A percentile compares a stretch with the other conserved stretches of the same genome.
Evolutionary conservation across 2,113 vertebrate species (phyloP).

Genomic region (Macquaria australasica): DNA sequence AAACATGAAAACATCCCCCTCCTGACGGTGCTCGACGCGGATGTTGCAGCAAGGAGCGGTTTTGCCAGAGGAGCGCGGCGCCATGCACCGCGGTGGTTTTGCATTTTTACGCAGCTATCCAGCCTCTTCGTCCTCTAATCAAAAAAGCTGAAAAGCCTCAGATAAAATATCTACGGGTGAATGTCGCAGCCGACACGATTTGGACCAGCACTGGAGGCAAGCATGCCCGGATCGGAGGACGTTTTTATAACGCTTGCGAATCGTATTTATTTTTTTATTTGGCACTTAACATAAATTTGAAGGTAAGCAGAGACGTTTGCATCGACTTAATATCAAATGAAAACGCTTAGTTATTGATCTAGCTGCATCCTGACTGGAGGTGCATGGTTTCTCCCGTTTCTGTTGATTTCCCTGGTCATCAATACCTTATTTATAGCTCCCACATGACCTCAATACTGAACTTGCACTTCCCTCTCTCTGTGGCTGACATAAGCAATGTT

Average conservation of each 20-base stretch:
- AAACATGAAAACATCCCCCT: background rate
- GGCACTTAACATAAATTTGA: slow-evolving; percentile 30
- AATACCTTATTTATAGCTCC: slow-evolving; percentile 56
- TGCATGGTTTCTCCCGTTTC: background rate
- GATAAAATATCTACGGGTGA: slow-evolving; percentile 34
- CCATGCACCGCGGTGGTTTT: slow-evolving; percentile 15
- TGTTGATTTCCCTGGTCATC: slow-evolving; percentile 31
- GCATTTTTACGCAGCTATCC: slow-evolving; percentile 43
- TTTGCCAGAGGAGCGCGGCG: slow-evolving; percentile 30
- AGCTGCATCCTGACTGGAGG: background rate
- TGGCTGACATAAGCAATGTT: slow-evolving; percentile 47
- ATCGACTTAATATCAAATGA: background rate
- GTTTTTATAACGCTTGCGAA: slow-evolving; percentile 40
- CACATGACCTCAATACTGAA: slow-evolving; percentile 53
- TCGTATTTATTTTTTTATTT: slow-evolving; percentile 26
- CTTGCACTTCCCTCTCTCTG: background rate
- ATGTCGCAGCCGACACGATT: slow-evolving; percentile 56
- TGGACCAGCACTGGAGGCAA: slow-evolving; percentile 51
- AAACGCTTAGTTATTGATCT: background rate
- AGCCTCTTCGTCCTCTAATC: slow-evolving; percentile 18
- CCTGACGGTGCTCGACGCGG: slow-evolving; percentile 23
- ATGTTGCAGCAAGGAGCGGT: slow-evolving; percentile 34
- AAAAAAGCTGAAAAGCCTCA: slow-evolving; percentile 40
- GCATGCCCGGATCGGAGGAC: slow-evolving; percentile 56
- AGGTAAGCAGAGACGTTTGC: slow-evolving; percentile 51